Conservation (phyloP, 2,888 invertebrate species). For the Epiblema foenella region DNA sequence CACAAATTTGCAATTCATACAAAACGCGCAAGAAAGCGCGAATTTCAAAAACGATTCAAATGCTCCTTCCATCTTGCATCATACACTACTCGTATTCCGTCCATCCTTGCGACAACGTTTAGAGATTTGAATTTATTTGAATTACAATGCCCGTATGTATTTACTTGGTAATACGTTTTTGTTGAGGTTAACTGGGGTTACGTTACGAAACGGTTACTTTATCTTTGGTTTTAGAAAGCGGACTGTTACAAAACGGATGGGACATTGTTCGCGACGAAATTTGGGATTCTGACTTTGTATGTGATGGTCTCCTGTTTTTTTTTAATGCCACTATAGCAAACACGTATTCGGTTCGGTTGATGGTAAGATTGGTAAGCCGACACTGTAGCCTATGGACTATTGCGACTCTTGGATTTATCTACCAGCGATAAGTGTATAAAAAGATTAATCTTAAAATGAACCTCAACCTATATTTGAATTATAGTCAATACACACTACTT, state of each 20-base stretch:
- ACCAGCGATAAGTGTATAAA: neutral
- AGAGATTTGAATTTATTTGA: slow-evolving; percentile 79
- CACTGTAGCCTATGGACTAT: no score
- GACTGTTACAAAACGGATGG: slow-evolving; percentile 38
- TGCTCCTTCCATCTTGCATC: slow-evolving; percentile 66
- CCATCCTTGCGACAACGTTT: slow-evolving; percentile 62
- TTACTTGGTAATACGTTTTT: slow-evolving; percentile 77
- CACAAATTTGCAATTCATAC: slow-evolving; percentile 21
- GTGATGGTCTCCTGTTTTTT: neutral
- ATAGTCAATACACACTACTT: neutral
- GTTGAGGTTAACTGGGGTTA: slow-evolving; percentile 73
- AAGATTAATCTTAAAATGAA: neutral
- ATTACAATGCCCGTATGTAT: slow-evolving; percentile 75
- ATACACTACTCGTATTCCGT: slow-evolving; percentile 53
- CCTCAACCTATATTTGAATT: neutral
- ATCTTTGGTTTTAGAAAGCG: slow-evolving; percentile 46
- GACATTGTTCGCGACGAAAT: slow-evolving; percentile 31
- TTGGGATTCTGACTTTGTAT: slow-evolving; percentile 10
- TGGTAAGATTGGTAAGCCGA: no score
- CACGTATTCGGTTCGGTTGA: no score
- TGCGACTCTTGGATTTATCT: neutral
- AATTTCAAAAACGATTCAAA: slow-evolving; percentile 29
- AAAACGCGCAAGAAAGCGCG: slow-evolving; percentile 23
- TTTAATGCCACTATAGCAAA: no score
- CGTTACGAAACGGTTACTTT: slow-evolving; percentile 64